A percentile compares a stretch with the other conserved stretches of the same genome.
Conservation (phyloP, 92 coral and sea anemone species). For the Porites divaricata region DNA sequence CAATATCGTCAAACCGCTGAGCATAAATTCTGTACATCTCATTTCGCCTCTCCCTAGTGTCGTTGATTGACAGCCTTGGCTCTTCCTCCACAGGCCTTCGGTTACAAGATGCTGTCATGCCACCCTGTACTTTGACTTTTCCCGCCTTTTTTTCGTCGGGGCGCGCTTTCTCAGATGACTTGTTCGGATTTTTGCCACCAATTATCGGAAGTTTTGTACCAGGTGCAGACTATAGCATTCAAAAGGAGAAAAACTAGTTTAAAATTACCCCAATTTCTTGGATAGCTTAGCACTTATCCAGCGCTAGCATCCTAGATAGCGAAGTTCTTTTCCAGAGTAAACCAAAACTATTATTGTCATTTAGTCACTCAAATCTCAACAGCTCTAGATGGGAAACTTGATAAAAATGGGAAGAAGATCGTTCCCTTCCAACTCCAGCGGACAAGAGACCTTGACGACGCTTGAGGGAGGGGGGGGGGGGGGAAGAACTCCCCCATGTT, state of each 20-base stretch:
- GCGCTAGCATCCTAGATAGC: too few species aligned
- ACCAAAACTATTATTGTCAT: too few species aligned
- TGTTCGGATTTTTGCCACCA: constrained; percentile 45
- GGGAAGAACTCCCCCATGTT: too few species aligned
- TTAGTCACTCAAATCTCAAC: too few species aligned
- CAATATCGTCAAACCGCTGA: constrained; percentile 87
- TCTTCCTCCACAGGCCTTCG: constrained; percentile 73
- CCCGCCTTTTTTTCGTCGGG: constrained; percentile 36
- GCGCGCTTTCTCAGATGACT: constrained; percentile 9
- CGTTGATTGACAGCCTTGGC: constrained; percentile 59
- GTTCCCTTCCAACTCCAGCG: too few species aligned
- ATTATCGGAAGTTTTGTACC: constrained; percentile 76
- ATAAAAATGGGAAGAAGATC: too few species aligned
- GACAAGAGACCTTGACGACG: too few species aligned
- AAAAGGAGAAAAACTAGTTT: background rate
- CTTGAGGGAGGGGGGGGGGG: too few species aligned
- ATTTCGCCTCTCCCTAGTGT: constrained; percentile 84
- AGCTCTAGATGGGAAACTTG: too few species aligned
- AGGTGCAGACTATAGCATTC: constrained; percentile 58
- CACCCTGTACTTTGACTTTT: constrained; percentile 82
- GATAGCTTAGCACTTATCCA: too few species aligned
- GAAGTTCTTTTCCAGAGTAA: too few species aligned
- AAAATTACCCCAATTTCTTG: background rate
- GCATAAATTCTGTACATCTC: constrained; percentile 87
- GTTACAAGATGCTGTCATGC: constrained; percentile 86